A percentile compares a stretch with the other conserved stretches of the same genome.
phyloP scores from a whole-genome alignment of 2,888 invertebrate species.

The Drosophila testacea region DNA sequence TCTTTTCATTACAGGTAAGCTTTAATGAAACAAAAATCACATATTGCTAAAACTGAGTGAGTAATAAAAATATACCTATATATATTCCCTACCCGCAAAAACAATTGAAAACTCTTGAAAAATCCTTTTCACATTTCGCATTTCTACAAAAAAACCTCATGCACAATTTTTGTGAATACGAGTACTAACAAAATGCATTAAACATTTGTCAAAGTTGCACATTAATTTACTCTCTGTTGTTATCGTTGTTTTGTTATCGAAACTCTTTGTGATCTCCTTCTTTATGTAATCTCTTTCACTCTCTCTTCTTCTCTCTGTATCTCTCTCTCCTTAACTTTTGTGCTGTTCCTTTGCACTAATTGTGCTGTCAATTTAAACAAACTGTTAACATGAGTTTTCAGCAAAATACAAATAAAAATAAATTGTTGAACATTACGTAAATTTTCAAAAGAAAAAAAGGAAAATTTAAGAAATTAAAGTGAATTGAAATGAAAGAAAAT shows the following conservation, averaged over 20 bases:
- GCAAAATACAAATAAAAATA: slow-evolving; percentile 1
- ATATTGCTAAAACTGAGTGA: slow-evolving; percentile 37
- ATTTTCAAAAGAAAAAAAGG: neutral
- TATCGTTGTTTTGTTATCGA: slow-evolving; percentile 10
- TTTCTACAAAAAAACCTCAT: slow-evolving; percentile 38
- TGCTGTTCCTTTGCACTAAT: slow-evolving; percentile 56
- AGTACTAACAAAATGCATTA: slow-evolving; percentile 9
- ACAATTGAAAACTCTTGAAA: slow-evolving; percentile 21
- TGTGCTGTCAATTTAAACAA: slow-evolving; percentile 64
- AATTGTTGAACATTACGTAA: slow-evolving; percentile 4
- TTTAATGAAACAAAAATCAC: neutral
- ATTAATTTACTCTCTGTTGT: slow-evolving; percentile 16
- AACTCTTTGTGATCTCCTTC: neutral
- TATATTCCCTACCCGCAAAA: slow-evolving; percentile 20
- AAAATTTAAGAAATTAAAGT: neutral
- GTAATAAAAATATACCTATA: slow-evolving; percentile 32
- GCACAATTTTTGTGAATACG: slow-evolving; percentile 39
- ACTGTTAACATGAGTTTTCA: slow-evolving; percentile 2
- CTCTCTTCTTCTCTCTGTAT: neutral
- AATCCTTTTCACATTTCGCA: slow-evolving; percentile 26
- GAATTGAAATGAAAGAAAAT: neutral
- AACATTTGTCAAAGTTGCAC: slow-evolving; percentile 21
- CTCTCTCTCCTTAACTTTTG: slow-evolving; percentile 22
- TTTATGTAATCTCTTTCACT: slow-evolving; percentile 3
- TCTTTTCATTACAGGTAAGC: slow-evolving; percentile 59